Conservation (phyloP, 1,140 invertebrate species). For the Ruditapes philippinarum region DNA sequence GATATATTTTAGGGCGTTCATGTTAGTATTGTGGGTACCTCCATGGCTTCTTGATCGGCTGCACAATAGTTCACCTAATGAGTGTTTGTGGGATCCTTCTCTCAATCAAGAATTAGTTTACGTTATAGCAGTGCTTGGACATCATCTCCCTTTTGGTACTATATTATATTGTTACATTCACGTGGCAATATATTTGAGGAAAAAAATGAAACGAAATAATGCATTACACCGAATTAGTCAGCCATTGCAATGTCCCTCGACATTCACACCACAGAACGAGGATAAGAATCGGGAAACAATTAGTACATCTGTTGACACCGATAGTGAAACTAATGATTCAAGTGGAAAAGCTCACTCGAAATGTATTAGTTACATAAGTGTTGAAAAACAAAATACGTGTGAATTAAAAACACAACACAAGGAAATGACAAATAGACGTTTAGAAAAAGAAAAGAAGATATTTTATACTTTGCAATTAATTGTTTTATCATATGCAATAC, state of each 20-base stretch:
- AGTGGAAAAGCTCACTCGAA: no score
- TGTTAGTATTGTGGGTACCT: slow-evolving; percentile 83
- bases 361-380: no score
- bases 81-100: slow-evolving; percentile 84
- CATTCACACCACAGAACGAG: no score
- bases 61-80: slow-evolving; percentile 64
- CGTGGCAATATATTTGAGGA: slow-evolving; percentile 69
- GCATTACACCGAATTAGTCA: no score
- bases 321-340: background rate
- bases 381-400: no score
- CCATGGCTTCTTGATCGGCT: slow-evolving; percentile 83
- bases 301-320: background rate
- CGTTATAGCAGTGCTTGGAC: slow-evolving; percentile 83
- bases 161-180: slow-evolving; percentile 82
- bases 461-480: no score
- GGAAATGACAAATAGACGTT: no score
- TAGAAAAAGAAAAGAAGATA: no score
- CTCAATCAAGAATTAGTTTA: slow-evolving; percentile 83
- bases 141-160: slow-evolving; percentile 82
- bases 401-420: no score
- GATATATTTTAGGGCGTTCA: slow-evolving; percentile 83
- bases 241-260: no score
- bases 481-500: no score
- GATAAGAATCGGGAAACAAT: background rate
- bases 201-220: background rate